phyloP scores from a whole-genome alignment of 1,140 invertebrate species.

The Trichonephila inaurata region DNA sequence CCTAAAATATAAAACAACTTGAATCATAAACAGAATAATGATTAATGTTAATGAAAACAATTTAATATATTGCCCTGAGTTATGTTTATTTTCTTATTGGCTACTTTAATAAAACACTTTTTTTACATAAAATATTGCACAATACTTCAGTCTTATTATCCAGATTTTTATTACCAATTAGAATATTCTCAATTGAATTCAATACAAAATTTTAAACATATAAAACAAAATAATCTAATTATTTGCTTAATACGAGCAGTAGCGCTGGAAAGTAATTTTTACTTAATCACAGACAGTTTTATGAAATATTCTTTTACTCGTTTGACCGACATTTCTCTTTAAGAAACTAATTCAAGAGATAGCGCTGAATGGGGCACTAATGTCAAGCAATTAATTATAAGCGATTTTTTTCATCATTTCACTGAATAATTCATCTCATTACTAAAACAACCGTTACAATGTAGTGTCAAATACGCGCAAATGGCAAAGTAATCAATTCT shows the following conservation, averaged over 20 bases:
- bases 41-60: too few relatives aligned
- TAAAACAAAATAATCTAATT: not conserved
- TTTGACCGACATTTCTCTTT: not conserved
- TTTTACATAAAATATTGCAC: too few relatives aligned
- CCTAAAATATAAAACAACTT: too few relatives aligned
- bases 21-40: too few relatives aligned
- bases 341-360: constrained; percentile 26
- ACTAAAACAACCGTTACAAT: constrained; percentile 46
- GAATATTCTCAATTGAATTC: not conserved
- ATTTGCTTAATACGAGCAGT: not conserved
- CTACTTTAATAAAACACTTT: too few relatives aligned
- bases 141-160: too few relatives aligned
- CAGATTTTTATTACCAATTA: not conserved
- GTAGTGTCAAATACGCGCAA: constrained; percentile 34
- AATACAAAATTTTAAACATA: not conserved
- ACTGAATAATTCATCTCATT: constrained; percentile 60
- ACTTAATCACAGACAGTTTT: not conserved
- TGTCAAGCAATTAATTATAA: constrained; percentile 44
- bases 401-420: constrained; percentile 6
- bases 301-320: not conserved
- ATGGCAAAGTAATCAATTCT: constrained; percentile 43
- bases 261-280: not conserved
- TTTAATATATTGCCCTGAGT: too few relatives aligned
- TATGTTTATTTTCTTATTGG: too few relatives aligned
- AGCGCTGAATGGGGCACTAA: not conserved